These are phyloP conservation scores for Melospiza georgiana DNA, from an alignment of 2,113 vertebrate genomes.

Conservation along the genomic window DNA sequence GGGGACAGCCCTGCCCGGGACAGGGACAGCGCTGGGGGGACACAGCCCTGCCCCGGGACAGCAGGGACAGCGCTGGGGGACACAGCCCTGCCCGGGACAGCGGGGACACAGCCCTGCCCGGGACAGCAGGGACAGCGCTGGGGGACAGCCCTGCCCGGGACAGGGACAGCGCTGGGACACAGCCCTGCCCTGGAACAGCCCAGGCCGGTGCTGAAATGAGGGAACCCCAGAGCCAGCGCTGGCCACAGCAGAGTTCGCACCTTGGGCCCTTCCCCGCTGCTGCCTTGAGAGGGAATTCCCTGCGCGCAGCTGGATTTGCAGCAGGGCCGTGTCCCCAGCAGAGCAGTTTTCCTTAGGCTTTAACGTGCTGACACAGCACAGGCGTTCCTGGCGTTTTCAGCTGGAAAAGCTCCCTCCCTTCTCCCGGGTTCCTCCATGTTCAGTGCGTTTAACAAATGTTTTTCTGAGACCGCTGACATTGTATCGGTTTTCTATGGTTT, in stretches of 20 bases:
- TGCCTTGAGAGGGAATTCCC: no score
- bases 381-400: not conserved
- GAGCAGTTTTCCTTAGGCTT: not conserved
- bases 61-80: no score
- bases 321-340: not conserved
- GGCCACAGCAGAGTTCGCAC: fast-evolving
- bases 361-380: not conserved
- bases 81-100: no score
- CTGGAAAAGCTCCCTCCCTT: not conserved
- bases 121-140: no score
- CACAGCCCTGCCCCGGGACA: no score
- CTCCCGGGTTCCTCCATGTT: not conserved
- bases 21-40: not conserved
- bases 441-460: not conserved
- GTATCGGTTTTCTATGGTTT: not conserved
- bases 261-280: fast-evolving
- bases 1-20: not conserved
- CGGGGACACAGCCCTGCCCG: no score
- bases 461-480: not conserved
- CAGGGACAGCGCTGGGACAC: not conserved
- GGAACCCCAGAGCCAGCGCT: not conserved
- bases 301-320: not conserved
- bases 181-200: not conserved
- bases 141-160: not conserved
- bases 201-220: not conserved